Evolutionary conservation across 2,797 vertebrate species (phyloP).

Genomic region (Adrianichthys oophorus): DNA sequence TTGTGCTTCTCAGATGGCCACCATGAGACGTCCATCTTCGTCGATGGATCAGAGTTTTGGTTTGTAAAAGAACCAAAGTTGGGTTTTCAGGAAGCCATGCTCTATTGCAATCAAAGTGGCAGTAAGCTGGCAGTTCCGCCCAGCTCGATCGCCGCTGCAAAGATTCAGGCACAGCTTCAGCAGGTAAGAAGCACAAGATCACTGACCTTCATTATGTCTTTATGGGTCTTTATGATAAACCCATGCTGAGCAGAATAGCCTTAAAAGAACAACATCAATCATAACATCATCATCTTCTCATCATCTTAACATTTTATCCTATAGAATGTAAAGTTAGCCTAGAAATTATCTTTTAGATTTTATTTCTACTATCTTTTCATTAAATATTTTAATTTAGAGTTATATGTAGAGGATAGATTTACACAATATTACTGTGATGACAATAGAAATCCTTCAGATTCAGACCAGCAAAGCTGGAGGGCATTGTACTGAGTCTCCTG

Average conservation of each 20-base stretch:
- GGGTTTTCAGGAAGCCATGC: conserved; percentile 82
- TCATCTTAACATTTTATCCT: neutral
- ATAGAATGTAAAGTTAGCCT: no score
- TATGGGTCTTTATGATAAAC: neutral
- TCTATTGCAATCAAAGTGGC: conserved; percentile 82
- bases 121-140: conserved; percentile 83
- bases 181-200: conserved; percentile 36
- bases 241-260: neutral
- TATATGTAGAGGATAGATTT: no score
- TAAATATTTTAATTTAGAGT: no score
- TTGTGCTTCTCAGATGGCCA: conserved; percentile 69
- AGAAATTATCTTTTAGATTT: no score
- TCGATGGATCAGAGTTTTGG: conserved; percentile 92
- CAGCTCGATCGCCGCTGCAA: conserved; percentile 61
- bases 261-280: neutral
- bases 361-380: no score
- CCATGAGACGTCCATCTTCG: conserved; percentile 80
- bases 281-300: no score
- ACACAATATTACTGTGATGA: no score
- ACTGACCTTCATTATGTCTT: neutral
- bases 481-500: no score
- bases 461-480: no score
- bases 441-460: no score
- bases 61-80: conserved; percentile 83
- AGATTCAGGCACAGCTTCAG: conserved; percentile 64